These are phyloP conservation scores for Myotis pilosus DNA, from an alignment of 2,797 vertebrate genomes.

Conservation along the genomic window DNA sequence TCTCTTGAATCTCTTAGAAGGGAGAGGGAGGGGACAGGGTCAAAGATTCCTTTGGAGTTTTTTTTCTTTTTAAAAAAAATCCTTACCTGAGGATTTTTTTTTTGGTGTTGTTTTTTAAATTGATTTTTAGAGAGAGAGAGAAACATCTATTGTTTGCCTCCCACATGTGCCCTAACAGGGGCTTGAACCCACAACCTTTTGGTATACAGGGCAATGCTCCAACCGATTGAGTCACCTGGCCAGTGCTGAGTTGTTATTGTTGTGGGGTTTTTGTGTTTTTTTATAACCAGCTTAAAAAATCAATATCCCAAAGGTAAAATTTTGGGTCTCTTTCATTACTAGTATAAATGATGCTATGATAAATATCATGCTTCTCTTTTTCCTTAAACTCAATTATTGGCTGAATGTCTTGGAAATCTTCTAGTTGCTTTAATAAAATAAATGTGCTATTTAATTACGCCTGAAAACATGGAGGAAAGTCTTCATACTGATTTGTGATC, in stretches of 20 bases:
- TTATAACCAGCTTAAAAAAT: background rate
- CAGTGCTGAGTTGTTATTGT: too few species aligned
- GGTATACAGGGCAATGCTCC: too few species aligned
- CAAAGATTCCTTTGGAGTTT: background rate
- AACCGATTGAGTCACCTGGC: too few species aligned
- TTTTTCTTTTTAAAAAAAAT: background rate
- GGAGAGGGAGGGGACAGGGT: background rate
- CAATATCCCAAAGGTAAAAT: background rate
- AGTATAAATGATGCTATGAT: background rate
- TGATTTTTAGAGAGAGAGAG: too few species aligned
- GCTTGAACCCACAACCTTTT: too few species aligned
- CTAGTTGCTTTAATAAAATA: background rate
- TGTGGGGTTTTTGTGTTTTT: background rate
- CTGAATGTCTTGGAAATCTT: background rate
- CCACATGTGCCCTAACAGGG: too few species aligned
- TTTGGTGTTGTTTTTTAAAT: too few species aligned
- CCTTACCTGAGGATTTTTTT: too few species aligned
- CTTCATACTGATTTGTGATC: background rate
- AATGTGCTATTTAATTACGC: background rate
- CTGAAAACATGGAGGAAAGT: background rate
- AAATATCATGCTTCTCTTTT: background rate
- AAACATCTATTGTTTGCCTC: too few species aligned
- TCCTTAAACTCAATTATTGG: background rate
- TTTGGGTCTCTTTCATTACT: background rate
- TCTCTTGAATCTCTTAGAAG: background rate